Percentiles rank a stretch among this genome's conserved stretches.
Conservation (phyloP, 2,797 vertebrate genomes). For the Myotis daubentonii region DNA sequence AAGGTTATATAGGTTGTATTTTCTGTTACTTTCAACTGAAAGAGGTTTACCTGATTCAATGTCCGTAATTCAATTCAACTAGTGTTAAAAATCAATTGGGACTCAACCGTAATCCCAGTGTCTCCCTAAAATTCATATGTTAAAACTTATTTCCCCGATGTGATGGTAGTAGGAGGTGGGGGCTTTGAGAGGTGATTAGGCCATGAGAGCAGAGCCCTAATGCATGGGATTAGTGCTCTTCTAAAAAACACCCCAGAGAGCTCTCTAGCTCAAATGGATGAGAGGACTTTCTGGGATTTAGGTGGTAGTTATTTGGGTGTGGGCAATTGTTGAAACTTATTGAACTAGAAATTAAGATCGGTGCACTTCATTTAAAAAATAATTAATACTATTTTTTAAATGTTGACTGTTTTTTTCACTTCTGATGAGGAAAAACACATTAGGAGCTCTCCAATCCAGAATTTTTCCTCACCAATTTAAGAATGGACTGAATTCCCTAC, state of each 20-base stretch:
- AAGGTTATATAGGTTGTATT: neutral
- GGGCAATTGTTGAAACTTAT: neutral
- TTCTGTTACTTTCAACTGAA: slow-evolving; percentile 25
- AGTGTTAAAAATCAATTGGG: neutral
- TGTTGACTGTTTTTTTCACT: slow-evolving; percentile 5
- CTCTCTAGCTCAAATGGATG: neutral
- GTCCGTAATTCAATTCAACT: slow-evolving; percentile 10
- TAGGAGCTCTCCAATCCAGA: neutral
- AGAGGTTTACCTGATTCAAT: neutral
- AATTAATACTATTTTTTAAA: neutral
- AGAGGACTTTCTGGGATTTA: neutral
- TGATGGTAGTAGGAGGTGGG: neutral
- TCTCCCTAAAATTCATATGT: neutral
- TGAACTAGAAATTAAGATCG: neutral
- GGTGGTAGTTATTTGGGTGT: neutral
- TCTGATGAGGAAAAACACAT: neutral
- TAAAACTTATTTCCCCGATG: neutral
- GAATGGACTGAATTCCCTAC: neutral
- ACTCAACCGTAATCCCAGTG: neutral
- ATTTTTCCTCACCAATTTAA: neutral
- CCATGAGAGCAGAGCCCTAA: neutral
- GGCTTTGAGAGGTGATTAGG: neutral
- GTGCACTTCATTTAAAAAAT: slow-evolving; percentile 12
- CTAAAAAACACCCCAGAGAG: neutral
- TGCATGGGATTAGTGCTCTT: neutral